phyloP scores from a whole-genome alignment of 2,113 vertebrate genomes.

The Glaucomys volans region DNA sequence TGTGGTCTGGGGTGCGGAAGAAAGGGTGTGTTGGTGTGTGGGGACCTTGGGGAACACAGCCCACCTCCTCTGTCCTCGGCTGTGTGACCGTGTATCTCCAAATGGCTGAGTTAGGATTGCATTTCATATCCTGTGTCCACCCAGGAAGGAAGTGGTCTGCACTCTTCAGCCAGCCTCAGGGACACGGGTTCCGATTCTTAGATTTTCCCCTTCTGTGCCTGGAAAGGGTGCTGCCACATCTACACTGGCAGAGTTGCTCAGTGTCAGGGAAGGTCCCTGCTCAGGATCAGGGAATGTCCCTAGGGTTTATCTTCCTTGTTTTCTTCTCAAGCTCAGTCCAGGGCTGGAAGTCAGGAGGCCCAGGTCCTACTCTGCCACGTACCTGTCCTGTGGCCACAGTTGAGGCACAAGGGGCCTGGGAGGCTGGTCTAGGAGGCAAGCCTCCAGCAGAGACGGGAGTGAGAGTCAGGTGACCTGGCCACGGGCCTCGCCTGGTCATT shows the following conservation, averaged over 20 bases:
- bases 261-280: background rate
- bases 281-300: background rate
- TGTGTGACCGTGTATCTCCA: too few species aligned
- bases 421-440: background rate
- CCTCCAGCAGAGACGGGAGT: background rate
- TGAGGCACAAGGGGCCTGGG: rapidly evolving
- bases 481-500: background rate
- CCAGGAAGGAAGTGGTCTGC: background rate
- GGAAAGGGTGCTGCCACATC: background rate
- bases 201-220: background rate
- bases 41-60: background rate
- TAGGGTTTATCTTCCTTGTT: background rate
- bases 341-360: too few species aligned
- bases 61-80: background rate
- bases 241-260: background rate
- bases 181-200: background rate
- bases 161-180: background rate
- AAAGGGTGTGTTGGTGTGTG: background rate
- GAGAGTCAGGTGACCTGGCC: background rate
- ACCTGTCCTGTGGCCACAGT: rapidly evolving
- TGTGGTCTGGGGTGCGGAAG: background rate
- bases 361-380: background rate
- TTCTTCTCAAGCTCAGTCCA: background rate
- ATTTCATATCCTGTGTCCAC: too few species aligned
- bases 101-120: background rate